A percentile compares a stretch with the other conserved stretches of the same genome.
Evolutionary conservation across 2,888 invertebrate genomes (phyloP).

Genomic region (Hecatera dysodea): DNA sequence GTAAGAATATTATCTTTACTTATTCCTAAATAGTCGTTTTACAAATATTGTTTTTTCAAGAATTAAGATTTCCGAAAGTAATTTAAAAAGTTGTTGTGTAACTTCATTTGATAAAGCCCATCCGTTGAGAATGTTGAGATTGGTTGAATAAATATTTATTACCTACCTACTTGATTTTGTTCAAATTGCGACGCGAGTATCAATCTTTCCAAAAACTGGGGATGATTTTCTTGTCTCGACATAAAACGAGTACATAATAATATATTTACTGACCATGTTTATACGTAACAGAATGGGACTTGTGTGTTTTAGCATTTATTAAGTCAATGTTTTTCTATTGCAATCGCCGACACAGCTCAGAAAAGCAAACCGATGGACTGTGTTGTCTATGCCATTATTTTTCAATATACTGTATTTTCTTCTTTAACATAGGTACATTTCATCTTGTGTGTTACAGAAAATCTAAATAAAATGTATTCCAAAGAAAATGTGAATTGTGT

Average conservation of each 20-base stretch:
- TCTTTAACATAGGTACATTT: background rate
- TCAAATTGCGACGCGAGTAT: background rate
- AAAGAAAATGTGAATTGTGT: slow-evolving; percentile 30
- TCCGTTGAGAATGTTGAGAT: background rate
- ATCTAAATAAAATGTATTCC: slow-evolving; percentile 3
- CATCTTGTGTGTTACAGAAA: background rate
- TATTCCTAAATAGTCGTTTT: too few species aligned
- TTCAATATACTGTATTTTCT: background rate
- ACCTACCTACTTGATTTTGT: background rate
- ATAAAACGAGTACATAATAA: slow-evolving; percentile 23
- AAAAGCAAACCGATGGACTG: background rate
- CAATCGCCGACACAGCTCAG: slow-evolving; percentile 23
- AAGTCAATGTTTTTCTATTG: slow-evolving; percentile 15
- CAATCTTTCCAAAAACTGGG: background rate
- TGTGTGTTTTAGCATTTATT: slow-evolving; percentile 28
- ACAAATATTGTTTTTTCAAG: background rate
- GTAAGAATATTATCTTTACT: background rate
- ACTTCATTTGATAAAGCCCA: background rate
- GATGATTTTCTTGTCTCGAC: background rate
- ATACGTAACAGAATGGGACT: slow-evolving; percentile 25
- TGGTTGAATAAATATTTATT: background rate
- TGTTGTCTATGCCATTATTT: background rate
- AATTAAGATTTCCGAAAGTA: background rate
- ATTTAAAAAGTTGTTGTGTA: background rate
- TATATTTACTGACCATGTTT: slow-evolving; percentile 12